Conservation (phyloP, 2,797 vertebrate species). For the Pogoniulus pusillus region DNA sequence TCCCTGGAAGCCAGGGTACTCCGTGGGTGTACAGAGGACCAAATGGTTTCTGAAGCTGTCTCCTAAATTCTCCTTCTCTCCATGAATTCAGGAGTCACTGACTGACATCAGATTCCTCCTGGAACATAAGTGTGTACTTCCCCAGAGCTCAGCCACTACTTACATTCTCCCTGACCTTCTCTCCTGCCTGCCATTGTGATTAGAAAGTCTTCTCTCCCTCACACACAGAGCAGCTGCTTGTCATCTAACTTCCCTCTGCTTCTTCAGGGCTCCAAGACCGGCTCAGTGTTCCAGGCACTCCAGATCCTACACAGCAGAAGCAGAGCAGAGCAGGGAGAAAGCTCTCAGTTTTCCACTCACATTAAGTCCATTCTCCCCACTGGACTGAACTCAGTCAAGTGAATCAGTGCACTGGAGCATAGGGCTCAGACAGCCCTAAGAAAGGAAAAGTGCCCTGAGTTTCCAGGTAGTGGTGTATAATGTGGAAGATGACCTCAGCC, state of each 20-base stretch:
- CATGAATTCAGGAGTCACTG: not conserved
- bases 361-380: not conserved
- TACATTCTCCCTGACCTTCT: not conserved
- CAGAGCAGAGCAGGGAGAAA: not conserved
- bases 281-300: not conserved
- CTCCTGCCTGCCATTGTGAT: not conserved
- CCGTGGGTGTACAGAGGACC: not conserved
- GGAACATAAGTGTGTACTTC: not conserved
- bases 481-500: slow-evolving; percentile 65
- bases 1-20: not conserved
- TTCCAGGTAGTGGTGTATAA: slow-evolving; percentile 28
- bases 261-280: not conserved
- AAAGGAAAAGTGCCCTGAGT: slow-evolving; percentile 33
- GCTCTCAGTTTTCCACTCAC: not conserved
- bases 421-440: not conserved
- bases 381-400: not conserved
- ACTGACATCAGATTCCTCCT: not conserved
- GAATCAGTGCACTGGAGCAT: not conserved
- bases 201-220: not conserved
- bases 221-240: not conserved
- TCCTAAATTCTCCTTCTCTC: not conserved
- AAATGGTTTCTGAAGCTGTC: not conserved
- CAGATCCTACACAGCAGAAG: not conserved
- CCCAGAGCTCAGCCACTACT: not conserved
- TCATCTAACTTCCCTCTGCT: not conserved